phyloP scores from a whole-genome alignment of 2,797 vertebrate species.

The Leptoclinus maculatus region DNA sequence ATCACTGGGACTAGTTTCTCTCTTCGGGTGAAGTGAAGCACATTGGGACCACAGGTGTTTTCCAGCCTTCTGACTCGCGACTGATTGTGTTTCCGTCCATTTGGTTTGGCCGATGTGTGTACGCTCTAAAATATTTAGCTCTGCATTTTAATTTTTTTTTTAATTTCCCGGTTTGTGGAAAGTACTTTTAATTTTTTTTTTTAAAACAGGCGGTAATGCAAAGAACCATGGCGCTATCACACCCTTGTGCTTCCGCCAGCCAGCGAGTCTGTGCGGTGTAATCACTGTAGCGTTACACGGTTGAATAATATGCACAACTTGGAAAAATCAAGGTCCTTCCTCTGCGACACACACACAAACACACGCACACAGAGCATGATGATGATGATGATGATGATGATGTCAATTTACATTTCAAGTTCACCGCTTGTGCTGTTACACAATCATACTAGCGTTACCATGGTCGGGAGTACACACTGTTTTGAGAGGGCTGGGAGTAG shows the following conservation, averaged over 20 bases:
- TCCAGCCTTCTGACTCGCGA: constrained; percentile 49
- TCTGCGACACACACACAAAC: constrained; percentile 60
- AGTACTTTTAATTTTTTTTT: constrained; percentile 15
- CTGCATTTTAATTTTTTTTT: neutral
- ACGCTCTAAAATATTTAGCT: constrained; percentile 3
- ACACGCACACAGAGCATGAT: constrained; percentile 3
- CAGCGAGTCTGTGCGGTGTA: constrained; percentile 24
- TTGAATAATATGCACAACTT: constrained; percentile 58
- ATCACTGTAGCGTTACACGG: constrained; percentile 25
- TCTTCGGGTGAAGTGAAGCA: constrained; percentile 18
- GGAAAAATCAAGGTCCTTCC: constrained; percentile 70
- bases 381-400: constrained; percentile 56
- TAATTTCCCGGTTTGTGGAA: neutral
- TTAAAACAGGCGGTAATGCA: constrained; percentile 19
- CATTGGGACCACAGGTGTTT: constrained; percentile 69
- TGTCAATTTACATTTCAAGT: constrained; percentile 84
- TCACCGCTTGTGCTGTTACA: constrained; percentile 79
- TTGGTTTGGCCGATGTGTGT: constrained; percentile 14
- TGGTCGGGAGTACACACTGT: constrained; percentile 76
- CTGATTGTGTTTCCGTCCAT: constrained; percentile 36
- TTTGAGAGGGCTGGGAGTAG: constrained; percentile 68
- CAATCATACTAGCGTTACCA: constrained; percentile 82
- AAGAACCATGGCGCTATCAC: constrained; percentile 25
- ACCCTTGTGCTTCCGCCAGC: constrained; percentile 32
- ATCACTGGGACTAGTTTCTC: constrained; percentile 21